Base-by-base conservation (phyloP, 2,888 invertebrate genomes). In the Pyrrhosoma nymphula region DNA sequence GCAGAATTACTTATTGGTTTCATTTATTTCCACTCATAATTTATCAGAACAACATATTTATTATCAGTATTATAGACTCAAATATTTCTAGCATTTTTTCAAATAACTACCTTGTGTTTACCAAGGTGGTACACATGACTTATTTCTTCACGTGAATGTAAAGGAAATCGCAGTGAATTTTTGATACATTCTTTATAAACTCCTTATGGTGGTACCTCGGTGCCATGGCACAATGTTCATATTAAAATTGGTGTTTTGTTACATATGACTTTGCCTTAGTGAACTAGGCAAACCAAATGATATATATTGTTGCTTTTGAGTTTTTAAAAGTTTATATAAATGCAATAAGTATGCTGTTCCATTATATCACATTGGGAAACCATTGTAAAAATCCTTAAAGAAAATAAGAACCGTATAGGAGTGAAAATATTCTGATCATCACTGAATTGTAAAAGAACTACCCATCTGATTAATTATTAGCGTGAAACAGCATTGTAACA, bases 1-100 rank as follows among this genome's bases (percentile, higher is more conserved):
- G 12, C 23, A 63, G 63, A 39, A 30, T 26, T 35, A 91, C 26
- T 90, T 90, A 60, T 90, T 90, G 20, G 30, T 91, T 63, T 93
- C 63, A 35, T 91, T 39, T 12, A 69, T 47, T 56, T 69, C 23
- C 14, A 63, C 26, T 63, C 20, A 69, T 93, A 69, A 69, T 93
- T 93, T n/a, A 69, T 93, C 69, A 69, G 47, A 63, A 69, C 26
- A 55, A 75, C 93, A 30, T 75, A 47, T 93, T 63, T n/a, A 93
- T 93, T 93, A 93, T 69, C 93, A 93, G 93, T 93, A 93, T 93
- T 93, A 93, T 93, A 93, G 93, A 69, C 69, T 93, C 93, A 63
- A 93, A 93, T 75, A 93, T 93, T 93, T 93, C 23, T 93, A 93
- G 93, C 35, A 93, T 75, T 93, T 93, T 93, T 93, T 93, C 93